Evolutionary conservation across 37 sponge, comb jelly and placozoan genomes (phyloP), one percentile per base, ranked within the genome.

Genomic region (Agelas oroides): DNA sequence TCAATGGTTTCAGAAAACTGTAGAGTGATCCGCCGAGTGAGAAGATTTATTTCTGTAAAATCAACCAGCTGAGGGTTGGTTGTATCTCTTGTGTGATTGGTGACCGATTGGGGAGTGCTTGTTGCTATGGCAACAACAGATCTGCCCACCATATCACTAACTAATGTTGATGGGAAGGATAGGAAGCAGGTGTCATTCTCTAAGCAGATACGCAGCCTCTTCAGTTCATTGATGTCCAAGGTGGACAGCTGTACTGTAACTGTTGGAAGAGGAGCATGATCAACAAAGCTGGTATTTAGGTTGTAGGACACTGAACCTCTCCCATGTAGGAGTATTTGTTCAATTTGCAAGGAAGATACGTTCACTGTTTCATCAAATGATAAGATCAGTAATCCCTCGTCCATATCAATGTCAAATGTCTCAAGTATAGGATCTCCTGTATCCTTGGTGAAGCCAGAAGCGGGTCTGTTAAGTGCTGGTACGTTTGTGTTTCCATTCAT

Each of bases 291-390:
- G 17, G 84, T 83, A 28, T 66, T 89, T 0, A 92, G 87, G 35
- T 64, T 53, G 74, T 86, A 89, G 0, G 64, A 28, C 20, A 23
- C 33, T 18, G n/a, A 58, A 53, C 77, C 73, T 0, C 17, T 79
- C 15, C 82, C 68, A 59, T 68, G 65, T 35, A 53, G 80, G 25
- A 81, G 80, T 21, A 92, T 75, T 59, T 38, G 25, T 0, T 94
- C 20, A 2, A 94, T 84, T 6, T 52, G 46, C 25, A 95, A 62
- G 1, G 90, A 88, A 17, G 85, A 66, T 12, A 83, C 84, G 37
- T 92, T 89, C 19, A 95, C 96, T 59, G 96, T 89, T 83, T 95
- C 96, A 83, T 86, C 90, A 84, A 95, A 95, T 15, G 78, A 54
- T n/a, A 95, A 74, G 5, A 77, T 59, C 0, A 95, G 69, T 11